A percentile compares a stretch with the other conserved stretches of the same genome.
Conservation (phyloP, 2,797 vertebrate genomes). For the Poeciliopsis turneri region DNA sequence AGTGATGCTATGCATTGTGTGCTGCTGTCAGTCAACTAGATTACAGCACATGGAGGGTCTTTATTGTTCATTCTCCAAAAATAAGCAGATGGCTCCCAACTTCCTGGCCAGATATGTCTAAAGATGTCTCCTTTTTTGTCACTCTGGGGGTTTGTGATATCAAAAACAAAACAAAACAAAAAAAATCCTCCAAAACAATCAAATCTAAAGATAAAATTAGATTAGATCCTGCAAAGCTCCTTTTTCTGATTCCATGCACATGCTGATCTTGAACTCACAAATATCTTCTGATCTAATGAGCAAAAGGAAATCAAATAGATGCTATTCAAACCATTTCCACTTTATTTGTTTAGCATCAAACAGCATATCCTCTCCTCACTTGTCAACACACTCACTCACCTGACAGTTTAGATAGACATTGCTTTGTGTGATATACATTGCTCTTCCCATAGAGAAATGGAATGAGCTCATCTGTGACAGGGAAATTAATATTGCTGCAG, state of each 20-base stretch:
- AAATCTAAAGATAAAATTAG: constrained; percentile 36
- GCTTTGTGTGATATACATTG: constrained; percentile 24
- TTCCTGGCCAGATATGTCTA: constrained; percentile 57
- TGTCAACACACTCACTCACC: constrained; percentile 39
- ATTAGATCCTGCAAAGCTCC: constrained; percentile 45
- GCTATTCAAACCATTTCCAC: constrained; percentile 17
- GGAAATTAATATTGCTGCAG: constrained; percentile 11
- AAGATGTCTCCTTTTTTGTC: constrained; percentile 31
- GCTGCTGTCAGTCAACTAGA: constrained; percentile 78
- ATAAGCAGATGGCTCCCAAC: constrained; percentile 63
- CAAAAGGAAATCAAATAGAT: constrained; percentile 10
- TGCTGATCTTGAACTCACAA: constrained; percentile 10
- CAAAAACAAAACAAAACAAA: constrained; percentile 4
- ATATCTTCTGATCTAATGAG: constrained; percentile 36
- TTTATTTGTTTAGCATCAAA: constrained; percentile 39
- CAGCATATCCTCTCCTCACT: constrained; percentile 25
- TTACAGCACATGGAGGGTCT: constrained; percentile 67
- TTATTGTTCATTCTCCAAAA: constrained; percentile 67
- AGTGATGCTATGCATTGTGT: constrained; percentile 64
- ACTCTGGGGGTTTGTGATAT: constrained; percentile 18
- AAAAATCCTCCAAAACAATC: constrained; percentile 1
- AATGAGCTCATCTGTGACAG: constrained; percentile 23
- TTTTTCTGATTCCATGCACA: constrained; percentile 25
- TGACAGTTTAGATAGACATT: constrained; percentile 35
- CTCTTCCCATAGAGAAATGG: constrained; percentile 12